Evolutionary conservation across 2,888 invertebrate species (phyloP).

Genomic region (Dascillus cervinus): DNA sequence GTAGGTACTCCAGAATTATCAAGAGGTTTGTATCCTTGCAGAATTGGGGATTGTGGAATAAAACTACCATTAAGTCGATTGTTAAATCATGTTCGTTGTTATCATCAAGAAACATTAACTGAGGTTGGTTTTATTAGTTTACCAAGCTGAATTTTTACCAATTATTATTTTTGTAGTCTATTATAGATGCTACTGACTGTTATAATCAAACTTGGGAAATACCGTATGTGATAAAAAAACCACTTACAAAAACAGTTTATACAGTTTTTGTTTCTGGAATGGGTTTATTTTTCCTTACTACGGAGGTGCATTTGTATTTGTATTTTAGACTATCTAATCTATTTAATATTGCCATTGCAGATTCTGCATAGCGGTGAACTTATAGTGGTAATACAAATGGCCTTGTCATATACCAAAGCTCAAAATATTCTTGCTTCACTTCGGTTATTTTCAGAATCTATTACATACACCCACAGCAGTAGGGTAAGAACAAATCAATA

Average conservation of each 20-base stretch:
- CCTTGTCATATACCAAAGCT: conserved; percentile 5
- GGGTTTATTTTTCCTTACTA: conserved; percentile 8
- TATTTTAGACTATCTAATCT: not conserved
- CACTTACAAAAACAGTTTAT: conserved; percentile 4
- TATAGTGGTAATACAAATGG: conserved; percentile 7
- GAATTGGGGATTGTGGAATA: conserved; percentile 41
- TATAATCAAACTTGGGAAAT: conserved; percentile 8
- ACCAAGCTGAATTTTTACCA: not conserved
- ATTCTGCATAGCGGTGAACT: conserved; percentile 10
- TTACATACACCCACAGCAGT: conserved; percentile 1
- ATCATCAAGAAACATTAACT: conserved; percentile 43
- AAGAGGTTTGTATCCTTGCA: conserved; percentile 48
- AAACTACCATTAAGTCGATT: conserved; percentile 43
- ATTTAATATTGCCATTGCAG: conserved; percentile 3
- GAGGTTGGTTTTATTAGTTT: conserved; percentile 36
- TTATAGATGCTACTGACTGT: conserved; percentile 7
- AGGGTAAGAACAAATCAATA: conserved; percentile 7
- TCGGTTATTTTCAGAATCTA: conserved; percentile 5
- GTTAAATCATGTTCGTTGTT: conserved; percentile 47
- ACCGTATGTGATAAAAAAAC: conserved; percentile 2
- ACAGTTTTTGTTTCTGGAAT: conserved; percentile 11
- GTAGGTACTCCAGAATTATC: conserved; percentile 25
- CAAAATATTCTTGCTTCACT: conserved; percentile 7
- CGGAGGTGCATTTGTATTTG: conserved; percentile 6
- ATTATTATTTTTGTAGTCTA: conserved; percentile 4